Percentiles rank a stretch among this genome's conserved stretches.
Evolutionary conservation across 2,888 invertebrate genomes (phyloP).

Genomic region (Tachina fera): DNA sequence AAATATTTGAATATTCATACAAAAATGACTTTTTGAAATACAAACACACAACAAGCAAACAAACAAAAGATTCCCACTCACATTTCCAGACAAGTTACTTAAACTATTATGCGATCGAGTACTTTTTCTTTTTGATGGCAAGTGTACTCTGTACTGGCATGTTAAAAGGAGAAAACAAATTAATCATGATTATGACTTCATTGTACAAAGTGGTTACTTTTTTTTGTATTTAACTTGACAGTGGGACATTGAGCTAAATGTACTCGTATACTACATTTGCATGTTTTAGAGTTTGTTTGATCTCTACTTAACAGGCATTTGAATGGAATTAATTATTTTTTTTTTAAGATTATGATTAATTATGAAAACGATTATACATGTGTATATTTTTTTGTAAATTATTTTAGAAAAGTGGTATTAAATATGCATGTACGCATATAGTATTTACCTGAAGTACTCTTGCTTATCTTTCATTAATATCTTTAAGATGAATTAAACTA

Average conservation of each 20-base stretch:
- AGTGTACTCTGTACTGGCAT: slow-evolving; percentile 7
- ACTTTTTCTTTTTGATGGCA: slow-evolving; percentile 39
- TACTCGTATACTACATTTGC: not conserved
- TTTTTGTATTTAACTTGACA: slow-evolving; percentile 28
- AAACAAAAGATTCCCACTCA: slow-evolving; percentile 53
- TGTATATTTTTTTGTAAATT: not conserved
- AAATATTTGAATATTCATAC: slow-evolving; percentile 51
- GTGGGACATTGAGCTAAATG: slow-evolving; percentile 33
- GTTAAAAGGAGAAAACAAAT: slow-evolving; percentile 40
- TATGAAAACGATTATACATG: not conserved
- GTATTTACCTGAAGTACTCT: not conserved
- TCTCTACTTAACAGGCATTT: slow-evolving; percentile 10
- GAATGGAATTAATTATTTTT: slow-evolving; percentile 1
- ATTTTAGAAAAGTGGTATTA: not conserved
- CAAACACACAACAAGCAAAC: not conserved
- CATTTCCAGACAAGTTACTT: slow-evolving; percentile 10
- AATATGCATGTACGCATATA: not conserved
- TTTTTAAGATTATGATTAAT: slow-evolving; percentile 28
- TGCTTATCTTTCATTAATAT: not conserved
- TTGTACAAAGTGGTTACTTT: slow-evolving; percentile 28
- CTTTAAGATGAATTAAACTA: too few relatives aligned
- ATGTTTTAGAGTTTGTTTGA: slow-evolving; percentile 2
- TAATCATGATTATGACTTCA: slow-evolving; percentile 61
- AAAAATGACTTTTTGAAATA: slow-evolving; percentile 56
- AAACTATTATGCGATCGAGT: slow-evolving; percentile 4